Conservation (phyloP, 2,797 vertebrate species). For the Pyrrhura leucotis region DNA sequence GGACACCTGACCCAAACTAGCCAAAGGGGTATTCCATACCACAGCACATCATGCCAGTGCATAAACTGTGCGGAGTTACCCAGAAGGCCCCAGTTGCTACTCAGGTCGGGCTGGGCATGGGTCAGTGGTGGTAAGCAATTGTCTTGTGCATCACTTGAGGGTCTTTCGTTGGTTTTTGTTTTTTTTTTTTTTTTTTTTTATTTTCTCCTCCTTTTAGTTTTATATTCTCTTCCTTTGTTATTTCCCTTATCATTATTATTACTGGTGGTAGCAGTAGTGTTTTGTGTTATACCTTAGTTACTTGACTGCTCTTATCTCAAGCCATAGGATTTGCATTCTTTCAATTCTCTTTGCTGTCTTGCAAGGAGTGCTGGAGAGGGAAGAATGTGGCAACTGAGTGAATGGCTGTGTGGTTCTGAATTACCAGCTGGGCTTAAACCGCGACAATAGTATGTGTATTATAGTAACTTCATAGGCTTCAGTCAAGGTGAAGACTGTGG, state of each 20-base stretch:
- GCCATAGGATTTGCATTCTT: neutral
- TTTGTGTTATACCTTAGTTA: neutral
- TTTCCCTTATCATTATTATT: neutral
- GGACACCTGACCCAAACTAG: neutral
- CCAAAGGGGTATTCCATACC: neutral
- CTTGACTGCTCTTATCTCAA: neutral
- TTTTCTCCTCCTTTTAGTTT: neutral
- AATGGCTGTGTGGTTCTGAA: neutral
- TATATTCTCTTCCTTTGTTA: neutral
- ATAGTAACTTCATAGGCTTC: neutral
- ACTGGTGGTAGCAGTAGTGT: neutral
- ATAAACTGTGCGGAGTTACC: neutral
- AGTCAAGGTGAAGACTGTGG: neutral
- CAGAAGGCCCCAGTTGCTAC: neutral
- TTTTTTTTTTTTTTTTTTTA: neutral
- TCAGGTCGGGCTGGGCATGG: neutral
- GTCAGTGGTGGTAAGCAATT: neutral
- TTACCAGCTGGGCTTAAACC: neutral
- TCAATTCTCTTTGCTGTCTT: neutral
- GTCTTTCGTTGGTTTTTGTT: neutral
- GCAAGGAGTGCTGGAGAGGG: rapidly evolving
- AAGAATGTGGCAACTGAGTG: neutral
- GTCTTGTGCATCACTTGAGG: neutral
- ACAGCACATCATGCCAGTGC: neutral
- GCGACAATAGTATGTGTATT: neutral